Percentiles rank a stretch among this genome's conserved stretches.
Conservation (phyloP, 2,797 vertebrate species). For the Coranthus polyacanthus region DNA sequence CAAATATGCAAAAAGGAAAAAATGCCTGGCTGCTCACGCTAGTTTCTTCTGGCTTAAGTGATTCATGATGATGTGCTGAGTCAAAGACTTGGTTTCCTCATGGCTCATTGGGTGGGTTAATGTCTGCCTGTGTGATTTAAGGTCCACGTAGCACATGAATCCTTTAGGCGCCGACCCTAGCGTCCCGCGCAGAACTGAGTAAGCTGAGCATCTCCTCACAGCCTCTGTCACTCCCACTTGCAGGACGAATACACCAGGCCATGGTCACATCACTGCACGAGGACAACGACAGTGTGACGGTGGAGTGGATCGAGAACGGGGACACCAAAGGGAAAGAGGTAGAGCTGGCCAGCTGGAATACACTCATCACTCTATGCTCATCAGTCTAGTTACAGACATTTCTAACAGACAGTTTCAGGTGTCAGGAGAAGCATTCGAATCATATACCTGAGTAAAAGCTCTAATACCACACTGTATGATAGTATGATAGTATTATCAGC, state of each 20-base stretch:
- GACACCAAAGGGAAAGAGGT: conserved; percentile 99
- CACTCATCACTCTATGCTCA: not conserved
- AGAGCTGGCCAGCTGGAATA: conserved; percentile 16
- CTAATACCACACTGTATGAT: no score
- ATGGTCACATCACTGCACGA: conserved; percentile 98
- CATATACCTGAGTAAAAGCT: no score
- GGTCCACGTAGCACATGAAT: not conserved
- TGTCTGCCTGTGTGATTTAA: conserved; percentile 7
- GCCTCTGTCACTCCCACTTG: conserved; percentile 1
- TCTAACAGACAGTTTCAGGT: no score
- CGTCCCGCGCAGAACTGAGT: conserved; percentile 17
- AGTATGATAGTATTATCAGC: no score
- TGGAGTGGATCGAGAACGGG: conserved; percentile 99
- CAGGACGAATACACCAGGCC: conserved; percentile 97
- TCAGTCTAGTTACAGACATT: no score
- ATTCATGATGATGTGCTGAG: not conserved
- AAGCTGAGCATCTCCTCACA: conserved; percentile 12
- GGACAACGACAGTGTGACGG: conserved; percentile 97
- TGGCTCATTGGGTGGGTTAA: not conserved
- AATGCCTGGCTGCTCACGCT: no score
- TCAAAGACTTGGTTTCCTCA: not conserved
- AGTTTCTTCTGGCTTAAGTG: not conserved
- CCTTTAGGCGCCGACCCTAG: not conserved
- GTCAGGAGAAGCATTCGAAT: no score
- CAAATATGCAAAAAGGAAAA: not conserved